Base-by-base conservation (phyloP, 1,140 invertebrate species). In the Drosophila hydei region DNA sequence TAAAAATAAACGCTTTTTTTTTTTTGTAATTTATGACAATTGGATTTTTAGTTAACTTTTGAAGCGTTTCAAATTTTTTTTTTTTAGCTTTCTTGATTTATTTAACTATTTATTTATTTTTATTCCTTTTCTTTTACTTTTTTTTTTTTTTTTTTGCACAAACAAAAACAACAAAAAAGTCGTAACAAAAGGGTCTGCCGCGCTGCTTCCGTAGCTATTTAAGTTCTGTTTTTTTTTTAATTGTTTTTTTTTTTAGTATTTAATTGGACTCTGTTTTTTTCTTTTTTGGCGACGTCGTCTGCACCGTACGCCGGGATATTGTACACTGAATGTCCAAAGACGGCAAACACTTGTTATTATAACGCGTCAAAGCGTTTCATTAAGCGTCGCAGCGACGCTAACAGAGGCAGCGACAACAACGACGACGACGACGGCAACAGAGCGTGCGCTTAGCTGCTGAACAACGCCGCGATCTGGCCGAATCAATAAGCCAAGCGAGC, bases 261-360 rank as follows among this genome's bases (percentile, higher is more conserved):
- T 42, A 27, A 36, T 25, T 68, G n/a, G 16, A 9, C 16, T 52
- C 16, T 23, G 14, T 61, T 21, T 63, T 18, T 16, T 40, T 8
- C 0, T 42, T 11, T 27, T 48, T 36, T 69, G 21, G 18, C 75
- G 58, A 40, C 71, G 65, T 68, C 64, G 84, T 88, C 85, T 88
- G 78, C 73, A 91, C 90, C 87, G 89, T 78, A 69, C 72, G 77
- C 87, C 90, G 85, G 87, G 79, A 85, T 91, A 81, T 85, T 73
- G 79, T 76, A 84, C 73, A 91, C 90, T 91, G 90, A 91, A 84
- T 91, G 83, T 72, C 77, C 75, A 79, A 91, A 90, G 89, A 79
- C 89, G 79, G 65, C 79, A 81, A 76, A 76, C 83, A 87, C 89
- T 90, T 91, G 79, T 91, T 91, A 91, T 89, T 91, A 91, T 91